Evolutionary conservation across 2,797 vertebrate genomes (phyloP).

Genomic region (Nasua narica): DNA sequence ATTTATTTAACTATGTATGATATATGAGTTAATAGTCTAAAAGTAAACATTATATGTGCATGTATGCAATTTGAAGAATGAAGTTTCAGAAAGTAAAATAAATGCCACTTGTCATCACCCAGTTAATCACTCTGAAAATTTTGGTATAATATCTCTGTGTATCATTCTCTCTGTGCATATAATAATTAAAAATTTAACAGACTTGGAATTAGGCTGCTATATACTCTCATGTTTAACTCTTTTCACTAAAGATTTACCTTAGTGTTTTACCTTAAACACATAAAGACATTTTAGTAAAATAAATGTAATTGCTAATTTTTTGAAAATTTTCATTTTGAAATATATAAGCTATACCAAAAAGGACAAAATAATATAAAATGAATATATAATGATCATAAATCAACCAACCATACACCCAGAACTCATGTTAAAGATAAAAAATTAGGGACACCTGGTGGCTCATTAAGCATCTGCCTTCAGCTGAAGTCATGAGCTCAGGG

Average conservation of each 20-base stretch:
- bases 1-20: neutral
- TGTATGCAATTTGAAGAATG: neutral
- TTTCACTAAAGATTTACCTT: neutral
- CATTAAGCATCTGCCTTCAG: too few relatives aligned
- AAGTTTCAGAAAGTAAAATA: neutral
- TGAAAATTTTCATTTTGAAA: neutral
- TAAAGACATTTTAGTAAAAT: neutral
- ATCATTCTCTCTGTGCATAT: neutral
- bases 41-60: neutral
- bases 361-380: neutral
- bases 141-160: neutral
- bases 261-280: neutral
- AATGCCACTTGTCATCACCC: fast-evolving
- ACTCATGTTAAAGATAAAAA: neutral
- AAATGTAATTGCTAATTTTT: neutral
- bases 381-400: neutral
- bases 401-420: neutral
- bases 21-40: neutral
- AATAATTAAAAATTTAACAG: neutral
- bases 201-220: neutral
- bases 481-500: too few relatives aligned
- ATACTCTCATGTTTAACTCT: neutral
- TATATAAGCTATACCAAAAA: neutral
- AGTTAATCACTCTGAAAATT: neutral
- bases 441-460: neutral